A percentile compares a stretch with the other conserved stretches of the same genome.
phyloP scores from a whole-genome alignment of 2,888 invertebrate species.

The Ophion slaviceki region DNA sequence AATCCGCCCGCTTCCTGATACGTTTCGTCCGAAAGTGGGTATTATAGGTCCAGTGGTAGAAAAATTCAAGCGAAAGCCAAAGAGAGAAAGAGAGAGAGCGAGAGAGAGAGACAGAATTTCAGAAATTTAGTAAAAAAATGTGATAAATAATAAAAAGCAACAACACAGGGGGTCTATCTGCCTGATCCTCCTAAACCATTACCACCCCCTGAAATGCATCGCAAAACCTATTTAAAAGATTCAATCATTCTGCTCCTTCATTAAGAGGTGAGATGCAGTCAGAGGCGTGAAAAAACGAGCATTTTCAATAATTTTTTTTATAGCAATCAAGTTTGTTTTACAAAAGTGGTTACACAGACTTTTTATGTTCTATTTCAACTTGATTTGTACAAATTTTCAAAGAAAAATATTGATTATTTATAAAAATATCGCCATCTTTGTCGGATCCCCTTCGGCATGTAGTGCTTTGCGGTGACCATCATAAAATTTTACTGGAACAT shows the following conservation, averaged over 20 bases:
- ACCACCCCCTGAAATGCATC: slow-evolving; percentile 14
- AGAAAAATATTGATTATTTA: no score
- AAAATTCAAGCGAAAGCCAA: slow-evolving; percentile 42
- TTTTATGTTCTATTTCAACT: no score
- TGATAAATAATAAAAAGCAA: slow-evolving; percentile 21
- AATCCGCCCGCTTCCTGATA: slow-evolving; percentile 61
- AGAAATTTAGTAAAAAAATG: slow-evolving; percentile 15
- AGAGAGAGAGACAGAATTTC: slow-evolving; percentile 5
- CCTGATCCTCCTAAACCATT: not conserved
- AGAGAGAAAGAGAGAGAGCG: slow-evolving; percentile 16
- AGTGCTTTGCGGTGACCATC: no score
- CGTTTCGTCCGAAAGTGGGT: slow-evolving; percentile 66
- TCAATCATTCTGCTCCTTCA: not conserved
- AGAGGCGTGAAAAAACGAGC: no score
- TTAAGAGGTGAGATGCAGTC: no score
- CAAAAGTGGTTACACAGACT: no score
- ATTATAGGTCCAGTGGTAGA: slow-evolving; percentile 58
- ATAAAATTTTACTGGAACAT: no score
- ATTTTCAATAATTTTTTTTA: no score
- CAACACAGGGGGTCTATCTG: slow-evolving; percentile 10
- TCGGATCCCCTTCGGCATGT: no score
- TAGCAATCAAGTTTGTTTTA: no score
- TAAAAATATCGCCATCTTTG: no score
- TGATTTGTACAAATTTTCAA: no score
- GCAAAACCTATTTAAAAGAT: not conserved